Base-by-base conservation (phyloP, 1,140 invertebrate species). In the Drosophila pseudoananassae region DNA sequence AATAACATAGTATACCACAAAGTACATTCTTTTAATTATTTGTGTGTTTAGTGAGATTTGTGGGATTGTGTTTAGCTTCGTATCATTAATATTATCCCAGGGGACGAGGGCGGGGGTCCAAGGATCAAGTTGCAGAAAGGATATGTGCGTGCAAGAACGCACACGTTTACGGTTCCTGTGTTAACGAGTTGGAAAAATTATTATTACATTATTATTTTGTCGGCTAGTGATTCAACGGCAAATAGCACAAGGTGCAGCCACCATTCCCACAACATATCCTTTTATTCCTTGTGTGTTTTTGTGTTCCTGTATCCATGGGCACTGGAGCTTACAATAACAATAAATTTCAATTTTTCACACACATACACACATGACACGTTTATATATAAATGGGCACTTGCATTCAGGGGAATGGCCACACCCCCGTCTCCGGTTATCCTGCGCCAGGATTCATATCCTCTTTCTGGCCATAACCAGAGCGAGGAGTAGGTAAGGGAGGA, bases 121-220 rank as follows among this genome's bases (percentile, higher is more conserved):
- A 36, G 33, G 33, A 36, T 36, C 33, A 36, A 12, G 10, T 36
- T 36, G 33, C 33, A 4, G 33, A 12, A 15, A 31, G 50, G 50
- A 36, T 10, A 15, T 14, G n/a, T 51, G 46, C n/a, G 23, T 40
- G 2, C 9, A 15, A 25, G 33, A 58, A 12, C 40, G 17, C 20
- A 36, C 51, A 70, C 66, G 40, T 17, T 43, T 9, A 77, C 78
- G 76, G 80, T 85, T 74, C 68, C 51, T 73, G 81, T 84, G 83
- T 78, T 87, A 87, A 87, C 83, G 83, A 88, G 83, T 88, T 87
- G 83, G 84, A 83, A 88, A 89, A 83, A 89, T 79, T 83, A 88
- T 88, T 88, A 89, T 88, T 88, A 83, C 83, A 74, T 88, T 88
- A 88, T 88, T 88, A 88, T 88, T 83, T 83, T 88, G 72, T 79